Evolutionary conservation across 1,140 invertebrate genomes (phyloP), one percentile per base, ranked within the genome.

Genomic region (Drosophila nigromelanica): DNA sequence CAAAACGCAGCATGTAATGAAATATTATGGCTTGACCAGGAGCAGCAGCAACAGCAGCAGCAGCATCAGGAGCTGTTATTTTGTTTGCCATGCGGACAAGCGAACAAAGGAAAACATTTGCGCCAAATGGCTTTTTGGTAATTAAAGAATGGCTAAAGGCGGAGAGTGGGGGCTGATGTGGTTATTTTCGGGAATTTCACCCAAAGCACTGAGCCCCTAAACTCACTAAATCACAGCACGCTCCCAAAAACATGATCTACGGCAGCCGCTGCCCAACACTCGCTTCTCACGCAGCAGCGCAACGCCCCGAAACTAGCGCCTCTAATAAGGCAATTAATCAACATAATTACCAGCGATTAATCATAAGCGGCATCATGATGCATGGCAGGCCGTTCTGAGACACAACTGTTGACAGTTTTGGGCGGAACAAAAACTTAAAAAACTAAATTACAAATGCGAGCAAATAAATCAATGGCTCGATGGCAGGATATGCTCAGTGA

Each of bases 291-390:
- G 77, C 76, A 55, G 27, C 76, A 50, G 27, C 15, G 39, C 40
- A 45, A 45, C 33, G 47, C 40, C 35, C 37, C 37, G 18, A 54
- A 54, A 62, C 67, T 75, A 62, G 58, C 50, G 60, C 67, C 61
- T 76, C 80, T 90, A 89, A 90, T 90, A 90, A 81, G 83, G 89
- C 83, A 90, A 90, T 90, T 90, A 85, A 90, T 90, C 89, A 90
- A 83, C 51, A 76, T 90, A 90, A 90, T 90, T 90, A 89, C 89
- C 83, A 89, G 78, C 78, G 69, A 90, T 90, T 90, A 90, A 90
- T 90, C 89, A 90, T 81, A 87, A 55, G 56, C 52, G 37, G 52
- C 30, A 67, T 35, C 69, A 50, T 51, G 63, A 69, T 70, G 40
- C 55, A 71, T 73, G 39, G 54, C 62, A 27, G 15, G 50, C 30